Base-by-base conservation (phyloP, 2,797 vertebrate species). In the Nothura maculosa region DNA sequence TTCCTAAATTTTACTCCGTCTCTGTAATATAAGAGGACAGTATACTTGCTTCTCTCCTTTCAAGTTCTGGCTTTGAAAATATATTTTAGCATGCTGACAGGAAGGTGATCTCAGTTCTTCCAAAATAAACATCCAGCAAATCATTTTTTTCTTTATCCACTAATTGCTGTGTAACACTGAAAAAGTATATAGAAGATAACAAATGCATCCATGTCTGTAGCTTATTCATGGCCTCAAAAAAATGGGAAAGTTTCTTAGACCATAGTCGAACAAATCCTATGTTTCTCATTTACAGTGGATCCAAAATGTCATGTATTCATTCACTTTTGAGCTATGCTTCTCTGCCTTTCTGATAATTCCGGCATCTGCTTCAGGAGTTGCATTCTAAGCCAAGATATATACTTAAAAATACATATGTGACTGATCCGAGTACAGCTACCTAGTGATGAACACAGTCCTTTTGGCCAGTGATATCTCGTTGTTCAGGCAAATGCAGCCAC, bases 101-200 rank as follows among this genome's bases (percentile, higher is more conserved):
- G 62, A 94, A 73, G 34, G 32, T 70, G 47, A 91, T 91, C 58
- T 82, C 40, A 73, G 48, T 80, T 81, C 24, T 73, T 74, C 75
- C 72, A 84, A 85, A 92, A 96, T 21, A 90, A 91, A 86, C 25
- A 55, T 58, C 36, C 67, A 64, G 45, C 36, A 78, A 88, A 84
- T 47, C 70, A 81, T 50, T 93, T 80, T 91, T 72, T 72, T 81
- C 74, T 92, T 89, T 85, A 47, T 85, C 30, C 24, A 52, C 27
- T 24, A 2, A 13, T 89, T 87, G 9, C 54, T 73, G 9, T 18
- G 32, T 45, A 76, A 72, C 17, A 28, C 24, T 75, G 77, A 81
- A 81, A 42, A 86, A 68, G 10, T 24, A 47, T 38, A 9, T 1
- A 9, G 28, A 74, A 81, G 18, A 63, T 21, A 83, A 68, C 24